Conservation (phyloP, 2,797 vertebrate species). For the Anabacerthia variegaticeps region DNA sequence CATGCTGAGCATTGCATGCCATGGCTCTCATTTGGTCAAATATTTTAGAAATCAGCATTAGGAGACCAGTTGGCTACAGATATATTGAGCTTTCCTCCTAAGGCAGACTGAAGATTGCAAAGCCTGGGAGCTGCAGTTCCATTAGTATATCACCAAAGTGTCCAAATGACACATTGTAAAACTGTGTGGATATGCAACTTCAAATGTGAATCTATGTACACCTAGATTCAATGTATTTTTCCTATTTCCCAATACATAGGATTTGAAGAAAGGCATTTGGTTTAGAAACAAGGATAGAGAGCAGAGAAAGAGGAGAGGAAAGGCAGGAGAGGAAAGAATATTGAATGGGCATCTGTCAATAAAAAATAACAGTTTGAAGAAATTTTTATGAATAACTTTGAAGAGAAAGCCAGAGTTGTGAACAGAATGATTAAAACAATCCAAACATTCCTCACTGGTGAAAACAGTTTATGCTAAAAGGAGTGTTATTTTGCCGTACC, state of each 20-base stretch:
- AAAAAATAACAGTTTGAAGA: not conserved
- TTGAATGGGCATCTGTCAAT: not conserved
- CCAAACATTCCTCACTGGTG: not conserved
- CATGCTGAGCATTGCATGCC: not conserved
- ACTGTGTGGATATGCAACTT: not conserved
- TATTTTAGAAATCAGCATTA: not conserved
- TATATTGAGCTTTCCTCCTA: not conserved
- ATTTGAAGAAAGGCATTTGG: not conserved
- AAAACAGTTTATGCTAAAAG: slow-evolving; percentile 32
- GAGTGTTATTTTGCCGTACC: slow-evolving; percentile 21
- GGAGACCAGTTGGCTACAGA: not conserved
- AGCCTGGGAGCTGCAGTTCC: not conserved
- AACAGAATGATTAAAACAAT: slow-evolving; percentile 45
- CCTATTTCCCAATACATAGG: not conserved
- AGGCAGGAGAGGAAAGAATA: not conserved
- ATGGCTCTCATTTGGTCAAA: not conserved
- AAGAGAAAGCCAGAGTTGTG: slow-evolving; percentile 4
- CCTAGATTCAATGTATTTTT: not conserved
- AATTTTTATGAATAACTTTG: slow-evolving; percentile 16
- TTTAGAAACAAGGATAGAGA: not conserved
- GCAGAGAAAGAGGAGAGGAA: not conserved
- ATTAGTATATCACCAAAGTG: not conserved
- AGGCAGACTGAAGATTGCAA: not conserved
- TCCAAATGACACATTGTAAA: not conserved
- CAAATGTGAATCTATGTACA: not conserved